phyloP scores from a whole-genome alignment of 2,888 invertebrate species.

The Cerastis rubricosa region DNA sequence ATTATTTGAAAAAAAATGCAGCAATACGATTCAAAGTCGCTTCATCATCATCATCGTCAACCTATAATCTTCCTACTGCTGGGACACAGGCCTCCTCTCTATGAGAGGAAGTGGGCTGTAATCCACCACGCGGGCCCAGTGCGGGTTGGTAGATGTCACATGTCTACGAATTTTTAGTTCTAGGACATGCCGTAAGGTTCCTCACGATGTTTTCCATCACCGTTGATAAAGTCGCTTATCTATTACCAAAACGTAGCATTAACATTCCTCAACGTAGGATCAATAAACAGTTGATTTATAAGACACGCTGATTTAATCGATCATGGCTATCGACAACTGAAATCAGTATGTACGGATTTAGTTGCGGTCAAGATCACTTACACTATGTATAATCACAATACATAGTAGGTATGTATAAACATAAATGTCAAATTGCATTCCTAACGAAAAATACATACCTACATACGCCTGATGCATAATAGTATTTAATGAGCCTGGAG shows the following conservation, averaged over 20 bases:
- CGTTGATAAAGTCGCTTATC: constrained; percentile 21
- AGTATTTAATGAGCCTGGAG: too few relatives aligned
- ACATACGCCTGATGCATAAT: not conserved
- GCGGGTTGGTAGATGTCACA: too few relatives aligned
- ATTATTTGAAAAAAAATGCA: too few relatives aligned
- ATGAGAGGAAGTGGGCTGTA: too few relatives aligned
- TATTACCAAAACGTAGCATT: constrained; percentile 28
- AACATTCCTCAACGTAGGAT: constrained; percentile 32
- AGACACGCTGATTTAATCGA: constrained; percentile 34
- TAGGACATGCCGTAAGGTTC: too few relatives aligned
- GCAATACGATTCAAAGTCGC: constrained; percentile 1
- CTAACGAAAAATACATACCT: constrained; percentile 5
- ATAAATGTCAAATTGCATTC: constrained; percentile 33
- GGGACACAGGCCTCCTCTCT: too few relatives aligned
- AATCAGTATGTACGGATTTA: constrained; percentile 49
- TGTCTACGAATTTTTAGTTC: too few relatives aligned
- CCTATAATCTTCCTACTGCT: too few relatives aligned
- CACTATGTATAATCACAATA: constrained; percentile 14
- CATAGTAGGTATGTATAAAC: constrained; percentile 7
- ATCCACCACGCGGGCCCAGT: too few relatives aligned
- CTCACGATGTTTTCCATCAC: too few relatives aligned
- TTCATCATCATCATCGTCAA: too few relatives aligned
- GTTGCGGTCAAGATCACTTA: constrained; percentile 58
- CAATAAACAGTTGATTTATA: constrained; percentile 42
- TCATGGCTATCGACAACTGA: constrained; percentile 39